phyloP scores from a whole-genome alignment of 2,888 invertebrate genomes.

The Corbicula japonica region DNA sequence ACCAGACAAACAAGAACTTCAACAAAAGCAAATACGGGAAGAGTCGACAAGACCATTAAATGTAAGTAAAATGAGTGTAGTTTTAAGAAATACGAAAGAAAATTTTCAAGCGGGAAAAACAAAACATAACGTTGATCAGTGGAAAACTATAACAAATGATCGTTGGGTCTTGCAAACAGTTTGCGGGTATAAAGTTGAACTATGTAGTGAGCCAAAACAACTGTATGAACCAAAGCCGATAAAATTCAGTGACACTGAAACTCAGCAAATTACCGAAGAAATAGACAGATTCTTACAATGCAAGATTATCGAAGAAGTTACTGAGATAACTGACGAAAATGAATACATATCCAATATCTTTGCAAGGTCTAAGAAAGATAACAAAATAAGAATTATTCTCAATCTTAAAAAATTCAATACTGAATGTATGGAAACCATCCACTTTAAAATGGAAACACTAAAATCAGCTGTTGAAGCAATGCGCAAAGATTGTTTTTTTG shows the following conservation, averaged over 20 bases:
- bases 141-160: slow-evolving; percentile 9
- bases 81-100: not conserved
- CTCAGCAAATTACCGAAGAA: not conserved
- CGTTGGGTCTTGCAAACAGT: slow-evolving; percentile 7
- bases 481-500: slow-evolving; percentile 12
- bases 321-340: not conserved
- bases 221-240: slow-evolving; percentile 2
- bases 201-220: not conserved
- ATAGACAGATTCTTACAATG: slow-evolving; percentile 5
- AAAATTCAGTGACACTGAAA: not conserved
- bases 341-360: slow-evolving; percentile 8
- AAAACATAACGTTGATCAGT: not conserved
- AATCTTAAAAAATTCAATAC: too few relatives aligned
- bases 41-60: not conserved
- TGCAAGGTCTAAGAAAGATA: slow-evolving; percentile 4
- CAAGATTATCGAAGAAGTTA: slow-evolving; percentile 1
- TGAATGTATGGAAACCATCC: too few relatives aligned
- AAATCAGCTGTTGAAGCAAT: not conserved
- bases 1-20: not conserved
- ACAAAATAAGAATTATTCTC: slow-evolving; percentile 1
- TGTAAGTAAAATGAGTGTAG: too few relatives aligned
- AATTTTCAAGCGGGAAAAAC: slow-evolving; percentile 11
- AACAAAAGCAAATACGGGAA: slow-evolving; percentile 5
- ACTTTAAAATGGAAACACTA: slow-evolving; percentile 19
- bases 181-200: slow-evolving; percentile 4